phyloP scores from a whole-genome alignment of 1,140 invertebrate species.

The Drosophila insularis region DNA sequence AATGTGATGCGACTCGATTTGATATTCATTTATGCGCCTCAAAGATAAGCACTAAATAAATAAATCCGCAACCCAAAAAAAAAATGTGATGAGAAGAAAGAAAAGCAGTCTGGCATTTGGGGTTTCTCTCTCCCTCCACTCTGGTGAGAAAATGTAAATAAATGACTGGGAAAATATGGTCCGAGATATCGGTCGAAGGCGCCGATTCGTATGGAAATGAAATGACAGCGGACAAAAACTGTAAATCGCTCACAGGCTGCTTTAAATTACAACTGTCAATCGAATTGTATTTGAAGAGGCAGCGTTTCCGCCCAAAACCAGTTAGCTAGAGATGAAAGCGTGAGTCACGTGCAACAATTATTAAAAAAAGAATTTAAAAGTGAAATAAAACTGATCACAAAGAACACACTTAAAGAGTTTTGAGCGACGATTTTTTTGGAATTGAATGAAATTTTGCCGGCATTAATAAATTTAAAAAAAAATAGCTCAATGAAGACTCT shows the following conservation, averaged over 20 bases:
- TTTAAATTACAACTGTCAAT: slow-evolving; percentile 76
- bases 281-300: slow-evolving; percentile 32
- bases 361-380: too few relatives aligned
- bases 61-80: slow-evolving; percentile 38
- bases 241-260: slow-evolving; percentile 60
- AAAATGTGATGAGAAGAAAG: not conserved
- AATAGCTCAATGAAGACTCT: too few relatives aligned
- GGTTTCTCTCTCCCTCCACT: not conserved
- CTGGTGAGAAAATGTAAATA: slow-evolving; percentile 70
- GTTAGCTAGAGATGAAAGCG: not conserved
- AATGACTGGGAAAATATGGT: slow-evolving; percentile 73
- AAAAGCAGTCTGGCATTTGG: not conserved
- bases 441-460: too few relatives aligned
- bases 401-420: too few relatives aligned
- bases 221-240: slow-evolving; percentile 44
- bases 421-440: too few relatives aligned
- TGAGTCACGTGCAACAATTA: not conserved
- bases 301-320: slow-evolving; percentile 9
- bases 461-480: too few relatives aligned
- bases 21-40: slow-evolving; percentile 77
- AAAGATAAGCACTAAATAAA: slow-evolving; percentile 79
- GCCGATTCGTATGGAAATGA: slow-evolving; percentile 57
- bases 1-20: slow-evolving; percentile 59
- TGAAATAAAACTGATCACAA: too few relatives aligned
- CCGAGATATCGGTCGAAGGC: slow-evolving; percentile 39